Evolutionary conservation across 2,113 vertebrate genomes (phyloP).

Genomic region (Lophura nycthemera): DNA sequence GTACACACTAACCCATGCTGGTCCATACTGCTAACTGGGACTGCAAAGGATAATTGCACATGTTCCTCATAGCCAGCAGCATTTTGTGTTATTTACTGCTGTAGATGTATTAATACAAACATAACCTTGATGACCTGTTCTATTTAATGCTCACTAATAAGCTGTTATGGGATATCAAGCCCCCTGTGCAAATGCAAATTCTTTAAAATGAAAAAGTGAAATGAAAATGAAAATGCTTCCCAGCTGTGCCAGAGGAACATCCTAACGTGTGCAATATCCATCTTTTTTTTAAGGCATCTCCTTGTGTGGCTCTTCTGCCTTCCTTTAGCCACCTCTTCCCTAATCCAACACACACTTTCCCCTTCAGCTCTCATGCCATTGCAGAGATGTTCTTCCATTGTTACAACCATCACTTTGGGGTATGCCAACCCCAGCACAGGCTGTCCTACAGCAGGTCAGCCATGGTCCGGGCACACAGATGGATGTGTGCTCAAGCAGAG

Average conservation of each 20-base stretch:
- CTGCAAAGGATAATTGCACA: not conserved
- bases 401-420: not conserved
- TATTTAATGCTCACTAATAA: not conserved
- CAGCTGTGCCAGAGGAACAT: not conserved
- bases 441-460: not conserved
- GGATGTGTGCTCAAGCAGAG: fast-evolving
- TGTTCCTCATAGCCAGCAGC: not conserved
- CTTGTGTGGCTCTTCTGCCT: not conserved
- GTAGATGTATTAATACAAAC: not conserved
- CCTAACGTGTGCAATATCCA: fast-evolving
- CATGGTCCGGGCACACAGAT: not conserved
- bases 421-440: not conserved
- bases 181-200: not conserved
- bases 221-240: not conserved
- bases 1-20: not conserved
- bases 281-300: not conserved
- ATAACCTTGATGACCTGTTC: not conserved
- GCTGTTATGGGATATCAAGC: not conserved
- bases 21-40: not conserved
- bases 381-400: not conserved
- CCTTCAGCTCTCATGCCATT: not conserved
- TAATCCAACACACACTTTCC: not conserved
- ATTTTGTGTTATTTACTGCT: not conserved
- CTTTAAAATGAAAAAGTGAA: not conserved
- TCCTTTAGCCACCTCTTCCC: not conserved